Evolutionary conservation across 2,888 invertebrate species (phyloP).

Genomic region (Synanthedon andrenaeformis): DNA sequence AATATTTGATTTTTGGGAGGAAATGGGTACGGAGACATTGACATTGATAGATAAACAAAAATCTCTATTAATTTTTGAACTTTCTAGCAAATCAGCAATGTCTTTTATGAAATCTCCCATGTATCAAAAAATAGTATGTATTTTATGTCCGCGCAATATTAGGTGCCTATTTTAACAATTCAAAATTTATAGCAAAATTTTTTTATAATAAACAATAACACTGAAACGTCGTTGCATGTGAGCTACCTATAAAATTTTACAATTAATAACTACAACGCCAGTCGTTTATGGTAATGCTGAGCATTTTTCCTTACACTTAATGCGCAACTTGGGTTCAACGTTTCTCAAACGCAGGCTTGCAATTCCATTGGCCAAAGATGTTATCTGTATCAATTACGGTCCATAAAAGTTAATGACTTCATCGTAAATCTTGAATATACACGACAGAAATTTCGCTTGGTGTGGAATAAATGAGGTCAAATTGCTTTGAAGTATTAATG

Average conservation of each 20-base stretch:
- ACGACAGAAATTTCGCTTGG: constrained; percentile 60
- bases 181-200: too few species aligned
- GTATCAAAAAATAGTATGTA: too few species aligned
- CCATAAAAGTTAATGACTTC: constrained; percentile 69
- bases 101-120: too few species aligned
- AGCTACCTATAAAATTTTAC: constrained; percentile 45
- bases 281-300: constrained; percentile 54
- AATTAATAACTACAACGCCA: constrained; percentile 59
- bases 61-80: too few species aligned
- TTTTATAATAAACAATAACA: constrained; percentile 12
- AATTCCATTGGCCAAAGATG: constrained; percentile 59
- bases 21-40: too few species aligned
- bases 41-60: too few species aligned
- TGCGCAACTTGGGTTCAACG: constrained; percentile 53
- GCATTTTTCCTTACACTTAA: constrained; percentile 57
- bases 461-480: constrained; percentile 61
- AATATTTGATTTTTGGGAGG: too few species aligned
- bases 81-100: too few species aligned
- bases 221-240: constrained; percentile 42
- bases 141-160: too few species aligned
- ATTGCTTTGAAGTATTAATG: constrained; percentile 48
- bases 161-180: too few species aligned
- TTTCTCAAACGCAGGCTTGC: constrained; percentile 57
- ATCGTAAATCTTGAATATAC: constrained; percentile 65
- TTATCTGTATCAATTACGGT: constrained; percentile 67